phyloP scores from a whole-genome alignment of 2,797 vertebrate species.

The Notolepis coatsorum region DNA sequence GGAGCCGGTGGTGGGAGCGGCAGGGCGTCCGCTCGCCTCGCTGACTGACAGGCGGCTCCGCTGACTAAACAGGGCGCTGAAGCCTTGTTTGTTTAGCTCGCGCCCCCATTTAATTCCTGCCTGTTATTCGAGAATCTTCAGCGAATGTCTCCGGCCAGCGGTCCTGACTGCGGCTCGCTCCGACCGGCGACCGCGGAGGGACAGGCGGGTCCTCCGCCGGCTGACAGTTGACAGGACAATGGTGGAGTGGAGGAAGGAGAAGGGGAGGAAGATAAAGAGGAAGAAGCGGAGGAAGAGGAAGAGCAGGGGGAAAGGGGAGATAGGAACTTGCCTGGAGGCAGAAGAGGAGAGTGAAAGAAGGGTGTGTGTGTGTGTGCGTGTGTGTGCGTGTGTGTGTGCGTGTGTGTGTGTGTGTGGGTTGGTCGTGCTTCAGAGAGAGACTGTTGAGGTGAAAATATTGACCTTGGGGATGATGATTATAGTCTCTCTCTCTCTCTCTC shows the following conservation, averaged over 20 bases:
- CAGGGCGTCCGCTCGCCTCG: constrained; percentile 10
- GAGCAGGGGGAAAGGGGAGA: constrained; percentile 38
- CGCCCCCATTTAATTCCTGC: constrained; percentile 42
- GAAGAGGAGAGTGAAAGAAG: constrained; percentile 19
- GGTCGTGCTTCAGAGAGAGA: constrained; percentile 43
- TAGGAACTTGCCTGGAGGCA: constrained; percentile 49
- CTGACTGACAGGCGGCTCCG: constrained; percentile 59
- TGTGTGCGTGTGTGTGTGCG: constrained; percentile 5
- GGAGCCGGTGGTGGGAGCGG: no score
- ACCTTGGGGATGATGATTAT: constrained; percentile 77
- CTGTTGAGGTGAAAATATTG: constrained; percentile 68
- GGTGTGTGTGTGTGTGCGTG: not conserved
- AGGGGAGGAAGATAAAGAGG: not conserved
- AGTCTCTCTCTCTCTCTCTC: constrained; percentile 56
- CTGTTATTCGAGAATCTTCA: constrained; percentile 38
- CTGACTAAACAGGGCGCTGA: constrained; percentile 29
- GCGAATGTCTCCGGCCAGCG: constrained; percentile 1
- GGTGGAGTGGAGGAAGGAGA: not conserved
- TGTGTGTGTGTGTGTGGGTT: not conserved
- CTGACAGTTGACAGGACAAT: constrained; percentile 52
- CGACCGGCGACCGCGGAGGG: constrained; percentile 34
- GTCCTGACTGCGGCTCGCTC: constrained; percentile 32
- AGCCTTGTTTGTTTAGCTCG: constrained; percentile 50
- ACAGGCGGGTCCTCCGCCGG: constrained; percentile 27
- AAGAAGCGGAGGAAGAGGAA: constrained; percentile 19